Evolutionary conservation across 2,797 vertebrate species (phyloP).

Genomic region (Hippoglossus hippoglossus): DNA sequence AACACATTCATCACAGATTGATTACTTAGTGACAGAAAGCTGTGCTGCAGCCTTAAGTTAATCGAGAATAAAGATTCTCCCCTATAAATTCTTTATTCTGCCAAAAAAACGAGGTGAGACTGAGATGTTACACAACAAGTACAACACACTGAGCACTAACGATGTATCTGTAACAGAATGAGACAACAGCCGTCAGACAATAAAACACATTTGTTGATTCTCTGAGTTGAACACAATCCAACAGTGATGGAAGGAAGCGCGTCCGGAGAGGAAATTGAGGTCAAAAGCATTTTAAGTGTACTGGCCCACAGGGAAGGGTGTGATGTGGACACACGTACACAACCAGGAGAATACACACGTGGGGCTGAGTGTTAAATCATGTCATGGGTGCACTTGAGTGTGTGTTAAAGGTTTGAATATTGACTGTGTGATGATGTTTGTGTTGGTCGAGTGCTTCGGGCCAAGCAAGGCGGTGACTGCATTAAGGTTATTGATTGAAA

Average conservation of each 20-base stretch:
- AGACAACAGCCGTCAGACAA: not conserved
- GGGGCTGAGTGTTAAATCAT: slow-evolving; percentile 45
- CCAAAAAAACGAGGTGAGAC: no score
- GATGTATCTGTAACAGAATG: not conserved
- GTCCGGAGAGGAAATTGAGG: slow-evolving; percentile 11
- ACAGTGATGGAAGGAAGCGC: not conserved
- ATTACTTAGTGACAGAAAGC: not conserved
- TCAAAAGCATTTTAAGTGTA: slow-evolving; percentile 21
- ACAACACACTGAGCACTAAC: not conserved
- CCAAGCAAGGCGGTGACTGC: not conserved
- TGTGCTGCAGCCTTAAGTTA: no score
- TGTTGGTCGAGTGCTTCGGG: slow-evolving; percentile 26
- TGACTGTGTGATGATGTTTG: slow-evolving; percentile 39
- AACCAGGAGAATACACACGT: slow-evolving; percentile 5
- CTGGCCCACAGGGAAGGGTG: not conserved
- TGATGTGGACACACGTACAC: slow-evolving; percentile 3
- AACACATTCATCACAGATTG: not conserved
- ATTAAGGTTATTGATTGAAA: slow-evolving; percentile 53
- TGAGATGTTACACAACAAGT: no score
- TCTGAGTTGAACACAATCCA: not conserved
- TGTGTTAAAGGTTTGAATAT: slow-evolving; percentile 51
- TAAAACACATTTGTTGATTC: not conserved
- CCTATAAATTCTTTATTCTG: no score
- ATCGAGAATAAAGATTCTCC: not conserved
- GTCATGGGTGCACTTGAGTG: slow-evolving; percentile 44